These are phyloP conservation scores for Drosophila littoralis DNA, from an alignment of 1,140 invertebrate genomes.

Conservation along the genomic window DNA sequence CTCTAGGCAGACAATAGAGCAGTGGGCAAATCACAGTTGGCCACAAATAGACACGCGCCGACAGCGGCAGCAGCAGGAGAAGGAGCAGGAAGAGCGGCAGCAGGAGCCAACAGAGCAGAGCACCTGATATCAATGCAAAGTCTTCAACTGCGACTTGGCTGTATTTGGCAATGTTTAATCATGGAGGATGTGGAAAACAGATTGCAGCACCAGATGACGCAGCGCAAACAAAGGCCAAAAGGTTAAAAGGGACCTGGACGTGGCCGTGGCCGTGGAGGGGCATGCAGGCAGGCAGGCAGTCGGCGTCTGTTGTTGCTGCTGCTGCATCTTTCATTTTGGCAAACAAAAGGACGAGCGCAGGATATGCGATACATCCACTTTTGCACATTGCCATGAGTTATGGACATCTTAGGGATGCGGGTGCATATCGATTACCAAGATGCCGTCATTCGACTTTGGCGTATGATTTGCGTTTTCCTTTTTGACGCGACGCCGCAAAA, in stretches of 20 bases:
- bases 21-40: constrained; percentile 75
- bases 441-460: constrained; percentile 28
- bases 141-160: constrained; percentile 20
- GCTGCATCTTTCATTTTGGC: constrained; percentile 52
- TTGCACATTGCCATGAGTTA: constrained; percentile 82
- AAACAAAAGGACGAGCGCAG: constrained; percentile 65
- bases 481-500: constrained; percentile 35
- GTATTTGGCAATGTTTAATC: constrained; percentile 78
- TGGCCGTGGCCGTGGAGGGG: constrained; percentile 19
- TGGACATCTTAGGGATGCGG: constrained; percentile 67
- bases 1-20: constrained; percentile 32
- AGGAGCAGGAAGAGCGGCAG: constrained; percentile 4
- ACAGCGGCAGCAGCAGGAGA: constrained; percentile 6
- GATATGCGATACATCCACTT: constrained; percentile 82
- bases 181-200: constrained; percentile 73
- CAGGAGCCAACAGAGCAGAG: constrained; percentile 7
- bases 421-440: constrained; percentile 74
- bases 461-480: constrained; percentile 73
- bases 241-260: constrained; percentile 27
- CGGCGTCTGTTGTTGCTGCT: not conserved
- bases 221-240: constrained; percentile 52
- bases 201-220: constrained; percentile 78
- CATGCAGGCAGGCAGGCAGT: not conserved
- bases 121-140: constrained; percentile 60
- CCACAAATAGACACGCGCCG: constrained; percentile 68